Conservation (phyloP, 2,888 invertebrate genomes). For the Campoplex capitator region DNA sequence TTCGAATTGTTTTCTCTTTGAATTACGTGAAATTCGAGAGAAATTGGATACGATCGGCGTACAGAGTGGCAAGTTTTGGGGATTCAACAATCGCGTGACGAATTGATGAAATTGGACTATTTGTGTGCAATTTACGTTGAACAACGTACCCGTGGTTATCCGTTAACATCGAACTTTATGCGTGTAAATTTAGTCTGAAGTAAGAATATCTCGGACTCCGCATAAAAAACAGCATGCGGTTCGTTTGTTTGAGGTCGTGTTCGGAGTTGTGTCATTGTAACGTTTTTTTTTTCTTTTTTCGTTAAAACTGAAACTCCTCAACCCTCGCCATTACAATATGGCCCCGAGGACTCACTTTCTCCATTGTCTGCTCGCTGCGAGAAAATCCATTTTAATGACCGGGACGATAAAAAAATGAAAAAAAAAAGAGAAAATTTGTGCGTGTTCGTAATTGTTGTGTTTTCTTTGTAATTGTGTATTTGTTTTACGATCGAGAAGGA, state of each 20-base stretch:
- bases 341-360: constrained; percentile 36
- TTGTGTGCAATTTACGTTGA: constrained; percentile 40
- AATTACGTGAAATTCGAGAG: background rate
- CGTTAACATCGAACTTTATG: background rate
- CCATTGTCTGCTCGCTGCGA: constrained; percentile 45
- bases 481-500: background rate
- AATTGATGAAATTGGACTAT: constrained; percentile 58
- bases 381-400: constrained; percentile 71
- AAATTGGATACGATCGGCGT: constrained; percentile 1
- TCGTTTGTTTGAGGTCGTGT: constrained; percentile 53
- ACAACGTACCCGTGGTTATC: constrained; percentile 1
- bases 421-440: constrained; percentile 63
- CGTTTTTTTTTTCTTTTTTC: constrained; percentile 36
- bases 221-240: background rate
- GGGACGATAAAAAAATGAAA: constrained; percentile 70
- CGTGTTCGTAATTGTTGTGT: constrained; percentile 69
- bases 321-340: constrained; percentile 35
- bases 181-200: constrained; percentile 4
- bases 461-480: background rate
- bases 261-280: constrained; percentile 52
- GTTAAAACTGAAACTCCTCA: background rate
- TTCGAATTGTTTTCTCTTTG: background rate
- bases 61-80: constrained; percentile 20
- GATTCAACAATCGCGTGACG: constrained; percentile 63
- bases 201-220: constrained; percentile 1